These are phyloP conservation scores for Zaprionus nigranus DNA, from an alignment of 1,140 invertebrate genomes.

Conservation along the genomic window DNA sequence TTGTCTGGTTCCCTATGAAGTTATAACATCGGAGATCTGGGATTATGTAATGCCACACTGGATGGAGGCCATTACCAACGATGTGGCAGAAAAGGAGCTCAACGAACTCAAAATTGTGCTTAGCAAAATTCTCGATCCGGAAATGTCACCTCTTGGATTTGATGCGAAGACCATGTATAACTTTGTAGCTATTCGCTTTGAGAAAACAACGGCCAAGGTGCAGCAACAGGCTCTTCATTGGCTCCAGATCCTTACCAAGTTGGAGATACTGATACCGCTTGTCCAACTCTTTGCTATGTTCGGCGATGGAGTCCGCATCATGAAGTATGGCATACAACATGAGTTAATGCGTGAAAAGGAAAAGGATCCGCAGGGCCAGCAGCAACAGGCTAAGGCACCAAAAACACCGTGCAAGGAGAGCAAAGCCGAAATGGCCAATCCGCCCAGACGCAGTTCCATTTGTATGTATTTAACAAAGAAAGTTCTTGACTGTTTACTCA, in stretches of 20 bases:
- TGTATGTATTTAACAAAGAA: conserved; percentile 84
- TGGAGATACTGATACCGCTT: conserved; percentile 95
- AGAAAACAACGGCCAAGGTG: conserved; percentile 92
- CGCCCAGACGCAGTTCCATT: conserved; percentile 85
- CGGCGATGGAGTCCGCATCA: conserved; percentile 90
- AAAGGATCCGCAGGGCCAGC: conserved; percentile 49
- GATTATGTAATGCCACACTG: conserved; percentile 99
- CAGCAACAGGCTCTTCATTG: conserved; percentile 97
- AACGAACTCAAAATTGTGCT: conserved; percentile 96
- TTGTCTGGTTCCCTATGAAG: conserved; percentile 98
- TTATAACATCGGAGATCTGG: conserved; percentile 98
- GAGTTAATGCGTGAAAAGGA: conserved; percentile 85
- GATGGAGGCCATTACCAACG: conserved; percentile 98
- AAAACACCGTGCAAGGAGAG: conserved; percentile 84
- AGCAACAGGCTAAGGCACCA: conserved; percentile 72
- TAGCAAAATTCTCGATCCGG: conserved; percentile 98
- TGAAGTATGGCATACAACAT: conserved; percentile 86
- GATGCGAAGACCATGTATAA: conserved; percentile 97
- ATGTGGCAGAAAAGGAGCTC: conserved; percentile 96
- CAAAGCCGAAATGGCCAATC: conserved; percentile 73
- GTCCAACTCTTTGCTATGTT: conserved; percentile 95
- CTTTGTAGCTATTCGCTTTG: conserved; percentile 95
- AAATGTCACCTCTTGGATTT: conserved; percentile 97
- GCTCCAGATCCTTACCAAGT: conserved; percentile 95
- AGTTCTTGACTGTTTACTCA: not conserved